Base-by-base conservation (phyloP, 2,113 vertebrate species). In the Notechis scutatus region DNA sequence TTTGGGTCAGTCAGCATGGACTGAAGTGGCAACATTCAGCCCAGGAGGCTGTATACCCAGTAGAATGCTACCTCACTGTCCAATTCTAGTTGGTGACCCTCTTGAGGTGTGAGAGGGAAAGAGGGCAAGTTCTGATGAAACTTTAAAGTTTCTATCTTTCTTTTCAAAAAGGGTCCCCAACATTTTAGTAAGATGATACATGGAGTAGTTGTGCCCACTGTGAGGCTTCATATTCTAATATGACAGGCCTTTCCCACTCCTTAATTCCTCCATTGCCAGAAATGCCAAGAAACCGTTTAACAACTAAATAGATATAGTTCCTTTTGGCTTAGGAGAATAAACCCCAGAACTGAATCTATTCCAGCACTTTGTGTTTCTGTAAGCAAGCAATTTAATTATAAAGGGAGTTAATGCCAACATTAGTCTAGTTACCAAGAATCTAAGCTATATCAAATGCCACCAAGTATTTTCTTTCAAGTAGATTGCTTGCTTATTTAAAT, bases 351-450 rank as follows among this genome's bases (percentile, higher is more conserved):
- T 90, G 89, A 90, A 93, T 52, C n/a, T 64, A 47, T 90, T 93
- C 81, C 89, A 90, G 56, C 81, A 93, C 56, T 86, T 90, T 87
- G 56, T 87, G 39, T 87, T 90, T 93, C 45, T 93, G 56, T 93
- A 87, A 93, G 92, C 56, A 90, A 64, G 92, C 89, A 90, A 93
- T 90, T 89, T 93, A 93, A 90, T 93, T 93, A 93, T 90, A 93
- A 64, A 90, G 74, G 54, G 90, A 93, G 56, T 86, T 52, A 87
- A 64, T 87, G 89, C 92, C 92, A 93, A 69, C 74, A 42, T 90
- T 90, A 90, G 81, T 93, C 92, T 69, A 54, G 89, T 93, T 90
- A 93, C 92, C 81, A 64, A 90, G 89, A 93, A 85, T 57, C 81
- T 42, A 47, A 93, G 55, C 45, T 11, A 45, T 86, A 90, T 64